A percentile compares a stretch with the other conserved stretches of the same genome.
phyloP scores from a whole-genome alignment of 2,888 invertebrate genomes.

The Leptopilina syphax region DNA sequence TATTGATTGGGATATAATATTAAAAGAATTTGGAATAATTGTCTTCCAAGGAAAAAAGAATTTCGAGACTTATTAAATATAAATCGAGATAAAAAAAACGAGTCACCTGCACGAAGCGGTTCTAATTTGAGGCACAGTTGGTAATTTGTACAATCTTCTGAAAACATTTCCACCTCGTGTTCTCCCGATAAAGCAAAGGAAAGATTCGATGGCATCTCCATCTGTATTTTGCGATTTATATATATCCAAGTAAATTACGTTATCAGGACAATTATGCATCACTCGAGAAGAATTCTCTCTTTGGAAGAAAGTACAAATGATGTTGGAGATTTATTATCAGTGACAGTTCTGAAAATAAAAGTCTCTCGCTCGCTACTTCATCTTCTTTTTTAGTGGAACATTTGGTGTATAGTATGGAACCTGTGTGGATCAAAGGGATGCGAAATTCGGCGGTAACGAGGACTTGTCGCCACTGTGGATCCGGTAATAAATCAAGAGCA shows the following conservation, averaged over 20 bases:
- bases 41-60: too few species aligned
- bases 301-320: slow-evolving; percentile 23
- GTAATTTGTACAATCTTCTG: slow-evolving; percentile 9
- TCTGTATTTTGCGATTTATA: slow-evolving; percentile 27
- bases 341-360: slow-evolving; percentile 31
- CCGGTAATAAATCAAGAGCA: slow-evolving; percentile 60
- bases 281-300: background rate
- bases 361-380: slow-evolving; percentile 26
- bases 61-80: too few species aligned
- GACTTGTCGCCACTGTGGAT: slow-evolving; percentile 59
- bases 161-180: slow-evolving; percentile 14
- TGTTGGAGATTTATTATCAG: slow-evolving; percentile 39
- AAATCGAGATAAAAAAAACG: too few species aligned
- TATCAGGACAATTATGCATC: slow-evolving; percentile 39
- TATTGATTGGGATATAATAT: too few species aligned
- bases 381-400: slow-evolving; percentile 39
- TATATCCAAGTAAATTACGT: slow-evolving; percentile 32
- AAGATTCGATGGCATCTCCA: slow-evolving; percentile 20
- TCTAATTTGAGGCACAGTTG: slow-evolving; percentile 2
- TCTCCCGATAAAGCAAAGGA: background rate
- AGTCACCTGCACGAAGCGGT: background rate
- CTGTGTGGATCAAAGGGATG: slow-evolving; percentile 59
- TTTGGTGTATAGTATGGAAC: slow-evolving; percentile 34
- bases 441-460: slow-evolving; percentile 65
- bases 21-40: too few species aligned